Evolutionary conservation across 2,113 vertebrate species (phyloP), one percentile per base, ranked within the genome.

Genomic region (Rhinolophus sinicus): DNA sequence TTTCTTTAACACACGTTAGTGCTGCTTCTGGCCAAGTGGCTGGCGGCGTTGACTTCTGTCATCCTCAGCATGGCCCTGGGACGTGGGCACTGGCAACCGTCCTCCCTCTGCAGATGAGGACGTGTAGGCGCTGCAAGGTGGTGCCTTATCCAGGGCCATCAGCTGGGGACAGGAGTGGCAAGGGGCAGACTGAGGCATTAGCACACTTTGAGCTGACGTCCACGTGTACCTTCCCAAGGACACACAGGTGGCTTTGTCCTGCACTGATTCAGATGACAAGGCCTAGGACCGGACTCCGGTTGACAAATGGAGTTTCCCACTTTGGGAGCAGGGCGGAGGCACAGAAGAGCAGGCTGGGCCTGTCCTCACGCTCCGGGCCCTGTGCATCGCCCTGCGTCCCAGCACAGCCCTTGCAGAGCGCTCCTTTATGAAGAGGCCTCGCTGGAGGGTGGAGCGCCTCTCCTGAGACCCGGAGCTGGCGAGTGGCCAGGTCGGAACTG

Each of bases 71-170:
- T 16, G 28, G 10, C 33, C 52, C 64, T 1, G 0, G 7, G 69
- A n/a, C 12, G 16, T 56, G 1, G 1, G 19, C 19, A 10, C 35
- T 40, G 33, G 44, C 85, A 50, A 6, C 73, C 2, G 2, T 11
- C 83, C 3, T 38, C 21, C 62, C 15, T 58, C 62, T 78, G 40
- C 52, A 82, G 81, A 47, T 47, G 30, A 76, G n/a, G 33, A 33
- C 0, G 5, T 0, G 2, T 35, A 22, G 12, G 26, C 4, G 2
- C 6, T 54, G 8, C 1, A 6, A 73, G 40, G 40, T 70, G 52
- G 9, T 44, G 4, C 60, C 18, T 56, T 35, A n/a, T 22, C 35
- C 52, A 15, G 47, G 40, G 64, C 62, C 72, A 3, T n/a, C 1
- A 12, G 52, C 11, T 21, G 3, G 8, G 24, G 8, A 3, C 30